Evolutionary conservation across 2,888 invertebrate species (phyloP).

Genomic region (Ophraella communa): DNA sequence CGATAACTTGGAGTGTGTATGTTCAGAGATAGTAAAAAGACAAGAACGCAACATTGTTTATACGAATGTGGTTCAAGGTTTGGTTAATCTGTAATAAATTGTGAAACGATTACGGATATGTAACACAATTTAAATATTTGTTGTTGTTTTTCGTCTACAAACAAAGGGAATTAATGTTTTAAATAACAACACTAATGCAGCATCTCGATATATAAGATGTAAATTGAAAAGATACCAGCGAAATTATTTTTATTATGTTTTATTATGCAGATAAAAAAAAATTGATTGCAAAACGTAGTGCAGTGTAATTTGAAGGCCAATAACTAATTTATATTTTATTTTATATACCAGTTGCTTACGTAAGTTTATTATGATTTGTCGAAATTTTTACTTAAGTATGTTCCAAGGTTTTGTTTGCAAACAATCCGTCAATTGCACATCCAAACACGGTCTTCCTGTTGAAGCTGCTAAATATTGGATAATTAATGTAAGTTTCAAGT

Average conservation of each 20-base stretch:
- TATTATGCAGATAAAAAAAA: no score
- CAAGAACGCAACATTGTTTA: background rate
- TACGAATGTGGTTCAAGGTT: slow-evolving; percentile 1
- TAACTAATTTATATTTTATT: no score
- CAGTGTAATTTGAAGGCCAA: background rate
- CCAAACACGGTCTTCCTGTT: background rate
- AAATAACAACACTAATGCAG: no score
- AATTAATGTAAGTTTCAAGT: background rate
- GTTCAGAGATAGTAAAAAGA: background rate
- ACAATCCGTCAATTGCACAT: background rate
- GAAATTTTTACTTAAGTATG: background rate
- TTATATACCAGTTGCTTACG: background rate
- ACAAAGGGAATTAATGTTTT: background rate
- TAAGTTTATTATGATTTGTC: background rate
- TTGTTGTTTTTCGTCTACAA: background rate
- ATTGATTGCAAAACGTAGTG: background rate
- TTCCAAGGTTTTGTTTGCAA: background rate
- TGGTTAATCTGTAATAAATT: background rate
- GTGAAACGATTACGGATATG: background rate
- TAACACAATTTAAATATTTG: background rate
- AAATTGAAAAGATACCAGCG: no score
- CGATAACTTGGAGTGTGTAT: background rate
- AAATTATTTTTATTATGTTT: no score
- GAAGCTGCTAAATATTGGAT: background rate
- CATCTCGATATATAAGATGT: no score